Conservation (phyloP, 35 echinoderm and acorn worm species). For the Patiria miniata region DNA sequence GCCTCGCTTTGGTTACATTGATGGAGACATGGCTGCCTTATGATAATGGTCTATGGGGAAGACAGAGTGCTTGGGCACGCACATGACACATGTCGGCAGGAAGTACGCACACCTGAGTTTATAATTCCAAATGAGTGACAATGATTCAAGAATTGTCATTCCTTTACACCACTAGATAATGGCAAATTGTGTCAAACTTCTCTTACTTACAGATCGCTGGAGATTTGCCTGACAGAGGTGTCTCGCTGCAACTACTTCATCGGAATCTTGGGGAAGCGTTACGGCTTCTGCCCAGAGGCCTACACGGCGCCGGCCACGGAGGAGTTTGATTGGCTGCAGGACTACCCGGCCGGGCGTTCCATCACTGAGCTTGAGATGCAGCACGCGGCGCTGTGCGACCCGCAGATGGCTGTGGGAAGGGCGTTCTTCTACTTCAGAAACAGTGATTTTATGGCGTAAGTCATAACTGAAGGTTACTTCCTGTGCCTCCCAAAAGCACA, state of each 20-base stretch:
- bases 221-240: conserved; percentile 90
- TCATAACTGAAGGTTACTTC: no score
- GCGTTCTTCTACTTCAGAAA: conserved; percentile 85
- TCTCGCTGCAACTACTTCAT: conserved; percentile 87
- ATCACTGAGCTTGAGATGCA: conserved; percentile 95
- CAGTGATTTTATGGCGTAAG: conserved; percentile 66
- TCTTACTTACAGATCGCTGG: conserved; percentile 73
- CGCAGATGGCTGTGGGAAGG: conserved; percentile 15
- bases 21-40: no score
- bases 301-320: conserved; percentile 60
- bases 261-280: conserved; percentile 88
- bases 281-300: conserved; percentile 76
- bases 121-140: no score
- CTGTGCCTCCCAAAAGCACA: no score
- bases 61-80: no score
- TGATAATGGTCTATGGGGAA: no score
- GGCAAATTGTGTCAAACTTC: no score
- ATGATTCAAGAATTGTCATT: no score
- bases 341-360: conserved; percentile 67
- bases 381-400: conserved; percentile 48
- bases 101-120: no score
- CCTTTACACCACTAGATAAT: no score
- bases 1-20: no score
- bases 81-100: no score
- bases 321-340: conserved; percentile 84